Conservation (phyloP, 2,797 vertebrate genomes). For the Pantherophis alleghaniensis region DNA sequence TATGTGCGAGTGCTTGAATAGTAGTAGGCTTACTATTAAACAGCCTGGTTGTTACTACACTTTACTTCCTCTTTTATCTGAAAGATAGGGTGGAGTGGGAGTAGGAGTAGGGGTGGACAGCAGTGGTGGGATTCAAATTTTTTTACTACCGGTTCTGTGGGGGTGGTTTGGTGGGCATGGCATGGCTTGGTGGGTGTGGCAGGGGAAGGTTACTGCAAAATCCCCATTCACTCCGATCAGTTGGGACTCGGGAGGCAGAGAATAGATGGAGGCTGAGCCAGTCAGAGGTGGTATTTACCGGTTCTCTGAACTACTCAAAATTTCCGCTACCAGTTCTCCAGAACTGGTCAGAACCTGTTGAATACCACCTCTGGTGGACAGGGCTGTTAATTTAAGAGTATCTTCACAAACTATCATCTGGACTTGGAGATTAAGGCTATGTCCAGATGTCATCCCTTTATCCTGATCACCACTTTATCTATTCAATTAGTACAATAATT, state of each 20-base stretch:
- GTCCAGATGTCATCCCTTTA: not conserved
- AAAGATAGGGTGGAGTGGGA: not conserved
- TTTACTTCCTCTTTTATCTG: not conserved
- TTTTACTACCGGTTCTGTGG: no score
- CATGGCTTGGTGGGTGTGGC: no score
- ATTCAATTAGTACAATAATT: not conserved
- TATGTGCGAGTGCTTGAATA: conserved; percentile 17
- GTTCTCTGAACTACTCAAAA: no score
- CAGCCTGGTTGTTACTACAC: conserved; percentile 43
- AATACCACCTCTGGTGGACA: not conserved
- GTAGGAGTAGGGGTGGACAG: not conserved
- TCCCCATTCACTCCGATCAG: no score
- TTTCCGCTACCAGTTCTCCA: no score
- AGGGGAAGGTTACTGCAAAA: no score
- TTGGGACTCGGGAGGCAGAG: no score
- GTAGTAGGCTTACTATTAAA: conserved; percentile 30
- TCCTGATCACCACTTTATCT: not conserved
- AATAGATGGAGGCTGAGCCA: no score
- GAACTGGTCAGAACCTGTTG: no score
- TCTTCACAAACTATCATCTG: not conserved
- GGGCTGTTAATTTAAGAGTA: not conserved
- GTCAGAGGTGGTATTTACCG: no score
- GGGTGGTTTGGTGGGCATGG: no score
- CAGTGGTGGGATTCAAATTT: no score
- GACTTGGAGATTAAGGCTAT: conserved; percentile 26